Evolutionary conservation across 2,113 vertebrate species (phyloP).

Genomic region (Polyodon spathula): DNA sequence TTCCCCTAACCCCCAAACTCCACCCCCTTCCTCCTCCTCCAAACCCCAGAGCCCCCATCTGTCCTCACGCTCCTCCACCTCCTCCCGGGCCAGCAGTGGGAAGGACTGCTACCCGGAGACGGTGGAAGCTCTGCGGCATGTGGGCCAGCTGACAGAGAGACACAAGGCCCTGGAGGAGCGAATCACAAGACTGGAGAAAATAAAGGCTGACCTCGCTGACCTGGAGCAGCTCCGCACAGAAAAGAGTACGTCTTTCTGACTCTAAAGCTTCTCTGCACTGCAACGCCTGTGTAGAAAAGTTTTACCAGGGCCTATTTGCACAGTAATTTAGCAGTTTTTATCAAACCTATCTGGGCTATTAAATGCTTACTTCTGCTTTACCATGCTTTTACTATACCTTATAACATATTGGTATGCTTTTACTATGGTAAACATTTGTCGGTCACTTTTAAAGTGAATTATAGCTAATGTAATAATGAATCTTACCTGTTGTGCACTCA

Average conservation of each 20-base stretch:
- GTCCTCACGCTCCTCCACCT: not conserved
- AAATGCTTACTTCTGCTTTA: too few species aligned
- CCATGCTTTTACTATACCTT: too few species aligned
- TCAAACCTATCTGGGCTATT: too few species aligned
- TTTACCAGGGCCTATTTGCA: too few species aligned
- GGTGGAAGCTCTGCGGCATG: slow-evolving; percentile 35
- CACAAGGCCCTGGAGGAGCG: slow-evolving; percentile 41
- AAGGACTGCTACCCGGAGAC: slow-evolving; percentile 27
- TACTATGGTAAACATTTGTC: too few species aligned
- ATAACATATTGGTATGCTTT: too few species aligned
- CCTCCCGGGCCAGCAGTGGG: not conserved
- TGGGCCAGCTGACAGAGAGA: slow-evolving; percentile 35
- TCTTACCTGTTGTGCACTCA: too few species aligned
- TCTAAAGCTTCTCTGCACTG: not conserved
- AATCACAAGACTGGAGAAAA: slow-evolving; percentile 37
- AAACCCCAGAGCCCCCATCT: not conserved
- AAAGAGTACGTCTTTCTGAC: slow-evolving; percentile 20
- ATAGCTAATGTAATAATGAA: too few species aligned
- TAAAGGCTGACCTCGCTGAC: slow-evolving; percentile 30
- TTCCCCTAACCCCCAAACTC: not conserved
- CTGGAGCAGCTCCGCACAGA: slow-evolving; percentile 34
- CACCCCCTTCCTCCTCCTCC: not conserved
- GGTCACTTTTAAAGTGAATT: too few species aligned
- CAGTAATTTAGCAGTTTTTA: too few species aligned
- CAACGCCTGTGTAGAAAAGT: too few species aligned